Percentiles rank a stretch among this genome's conserved stretches.
These are phyloP conservation scores for Drosophila subsilvestris DNA, from an alignment of 2,888 invertebrate species.

Conservation along the genomic window DNA sequence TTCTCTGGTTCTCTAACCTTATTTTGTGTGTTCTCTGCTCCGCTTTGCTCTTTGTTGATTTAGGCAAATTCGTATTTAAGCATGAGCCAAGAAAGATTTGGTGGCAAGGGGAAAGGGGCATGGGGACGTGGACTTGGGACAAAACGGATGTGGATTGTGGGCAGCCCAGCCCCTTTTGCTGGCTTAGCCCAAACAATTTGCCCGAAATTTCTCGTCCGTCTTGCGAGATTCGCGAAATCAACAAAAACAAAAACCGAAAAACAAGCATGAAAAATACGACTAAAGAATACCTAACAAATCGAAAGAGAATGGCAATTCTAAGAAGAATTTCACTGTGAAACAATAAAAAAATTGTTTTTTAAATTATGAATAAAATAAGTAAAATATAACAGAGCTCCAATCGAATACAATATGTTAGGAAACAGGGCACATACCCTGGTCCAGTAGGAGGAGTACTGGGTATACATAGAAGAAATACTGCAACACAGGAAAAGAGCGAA, in stretches of 20 bases:
- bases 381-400: no score
- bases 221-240: conserved; percentile 29
- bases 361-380: no score
- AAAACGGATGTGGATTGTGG: conserved; percentile 42
- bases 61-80: conserved; percentile 73
- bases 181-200: conserved; percentile 35
- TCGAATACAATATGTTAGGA: no score
- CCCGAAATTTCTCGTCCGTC: conserved; percentile 35
- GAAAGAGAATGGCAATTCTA: no score
- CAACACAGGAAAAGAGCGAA: conserved; percentile 3
- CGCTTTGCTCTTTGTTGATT: conserved; percentile 63
- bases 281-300: background rate
- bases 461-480: background rate
- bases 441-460: no score
- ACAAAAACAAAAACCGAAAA: background rate
- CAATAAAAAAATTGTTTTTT: no score
- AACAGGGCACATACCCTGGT: no score
- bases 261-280: background rate
- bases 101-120: conserved; percentile 8
- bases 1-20: background rate
- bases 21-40: conserved; percentile 38
- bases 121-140: background rate
- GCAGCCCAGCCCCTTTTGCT: conserved; percentile 34
- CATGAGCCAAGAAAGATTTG: conserved; percentile 41
- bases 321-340: no score